Evolutionary conservation across 2,888 invertebrate species (phyloP).

Genomic region (Hydraecia micacea): DNA sequence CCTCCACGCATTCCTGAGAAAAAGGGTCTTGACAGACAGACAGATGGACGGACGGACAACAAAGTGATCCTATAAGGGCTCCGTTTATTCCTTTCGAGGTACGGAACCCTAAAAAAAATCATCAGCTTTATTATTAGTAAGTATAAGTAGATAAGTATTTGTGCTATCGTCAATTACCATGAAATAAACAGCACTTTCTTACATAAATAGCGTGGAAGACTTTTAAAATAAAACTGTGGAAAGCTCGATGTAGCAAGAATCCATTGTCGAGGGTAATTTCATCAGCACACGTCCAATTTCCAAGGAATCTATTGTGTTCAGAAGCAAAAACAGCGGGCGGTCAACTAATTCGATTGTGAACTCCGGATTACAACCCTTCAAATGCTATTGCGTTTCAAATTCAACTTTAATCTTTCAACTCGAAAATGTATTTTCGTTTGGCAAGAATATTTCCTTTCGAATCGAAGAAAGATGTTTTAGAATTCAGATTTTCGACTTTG

Average conservation of each 20-base stretch:
- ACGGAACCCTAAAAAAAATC: too few species aligned
- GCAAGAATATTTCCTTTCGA: constrained; percentile 17
- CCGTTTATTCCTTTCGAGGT: too few species aligned
- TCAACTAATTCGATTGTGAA: constrained; percentile 86
- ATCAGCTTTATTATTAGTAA: too few species aligned
- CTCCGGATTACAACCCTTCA: constrained; percentile 73
- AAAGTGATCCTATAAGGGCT: too few species aligned
- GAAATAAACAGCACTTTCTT: neutral
- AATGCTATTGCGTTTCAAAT: constrained; percentile 44
- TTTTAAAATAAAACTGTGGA: constrained; percentile 4
- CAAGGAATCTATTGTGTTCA: constrained; percentile 83
- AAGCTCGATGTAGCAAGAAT: constrained; percentile 58
- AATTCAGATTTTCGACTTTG: constrained; percentile 39
- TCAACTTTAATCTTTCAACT: constrained; percentile 24
- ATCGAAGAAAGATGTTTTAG: constrained; percentile 19
- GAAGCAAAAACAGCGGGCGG: constrained; percentile 87
- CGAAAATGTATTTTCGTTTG: constrained; percentile 48
- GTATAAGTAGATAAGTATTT: too few species aligned
- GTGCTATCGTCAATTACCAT: neutral
- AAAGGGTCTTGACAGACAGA: too few species aligned
- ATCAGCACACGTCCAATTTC: constrained; percentile 75
- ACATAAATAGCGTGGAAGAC: neutral
- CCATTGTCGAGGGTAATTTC: constrained; percentile 75
- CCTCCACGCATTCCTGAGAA: too few species aligned
- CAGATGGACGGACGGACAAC: too few species aligned